Conservation (phyloP, 2,113 vertebrate genomes). For the Turnix velox region DNA sequence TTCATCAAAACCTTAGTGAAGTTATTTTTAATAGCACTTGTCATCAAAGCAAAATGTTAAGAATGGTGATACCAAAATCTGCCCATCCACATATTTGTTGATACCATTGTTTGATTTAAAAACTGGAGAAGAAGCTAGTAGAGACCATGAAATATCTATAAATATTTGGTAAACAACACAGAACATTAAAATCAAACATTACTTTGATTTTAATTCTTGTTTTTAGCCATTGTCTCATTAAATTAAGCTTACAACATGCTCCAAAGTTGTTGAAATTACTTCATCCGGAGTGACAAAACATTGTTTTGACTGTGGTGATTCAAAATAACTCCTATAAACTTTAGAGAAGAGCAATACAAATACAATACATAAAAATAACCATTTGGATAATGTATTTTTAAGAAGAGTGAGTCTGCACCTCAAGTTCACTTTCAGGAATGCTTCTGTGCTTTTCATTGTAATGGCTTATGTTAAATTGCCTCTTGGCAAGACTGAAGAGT, state of each 20-base stretch:
- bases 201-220: background rate
- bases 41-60: background rate
- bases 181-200: background rate
- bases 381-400: background rate
- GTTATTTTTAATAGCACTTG: accelerated
- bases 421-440: background rate
- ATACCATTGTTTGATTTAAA: background rate
- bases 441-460: background rate
- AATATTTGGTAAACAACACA: background rate
- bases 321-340: background rate
- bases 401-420: background rate
- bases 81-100: background rate
- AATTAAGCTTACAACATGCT: background rate
- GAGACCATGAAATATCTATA: background rate
- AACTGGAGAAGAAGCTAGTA: background rate
- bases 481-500: background rate
- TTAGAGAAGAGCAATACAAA: background rate
- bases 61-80: background rate
- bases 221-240: background rate
- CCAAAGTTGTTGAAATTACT: background rate
- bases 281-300: background rate
- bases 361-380: background rate
- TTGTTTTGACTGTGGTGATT: background rate
- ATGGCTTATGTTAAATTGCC: background rate
- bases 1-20: background rate